Base-by-base conservation (phyloP, 2,888 invertebrate species). In the Bombyx huttoni region DNA sequence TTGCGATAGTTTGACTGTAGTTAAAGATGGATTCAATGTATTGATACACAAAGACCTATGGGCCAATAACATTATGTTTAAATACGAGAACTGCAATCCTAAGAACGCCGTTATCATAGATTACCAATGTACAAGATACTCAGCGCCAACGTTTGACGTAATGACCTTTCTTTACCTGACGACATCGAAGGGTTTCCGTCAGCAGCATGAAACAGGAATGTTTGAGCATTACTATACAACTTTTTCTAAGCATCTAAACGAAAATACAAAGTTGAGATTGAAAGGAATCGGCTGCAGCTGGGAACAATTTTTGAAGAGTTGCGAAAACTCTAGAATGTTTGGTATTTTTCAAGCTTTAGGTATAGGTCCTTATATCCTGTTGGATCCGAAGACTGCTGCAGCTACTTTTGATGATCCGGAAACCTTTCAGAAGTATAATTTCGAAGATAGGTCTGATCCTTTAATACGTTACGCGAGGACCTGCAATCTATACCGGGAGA, bases 31-130 rank as follows among this genome's bases (percentile, higher is more conserved):
- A 1, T 54, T 85, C 0, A 87, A 87, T 51, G 75, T 81, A 0
- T 54, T 83, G 5, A 56, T 80, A 3, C 87, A 87, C 51, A 83
- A 75, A 50, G 87, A 87, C 51, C 53, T 86, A 34, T 87, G 87
- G 87, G 62, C 66, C 0, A 83, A 83, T 52, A 87, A 87, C 52
- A 73, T 87, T 1, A 70, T 87, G 69, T 87, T 81, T 50, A 73
- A 71, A 52, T 78, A 84, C 51, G 64, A 70, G 0, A 59, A 64
- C 8, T 67, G 64, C 1, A 58, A 54, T 0, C 83, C 82, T 0
- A 60, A 49, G 0, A 73, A 73, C 45, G 75, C 78, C 0, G 34
- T 86, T 1, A 55, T 87, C 0, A 63, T 87, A 1, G 86, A 87
- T 58, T 87, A 69, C 58, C 86, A 87, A 54, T 75, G 81, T 54